Evolutionary conservation across 2,888 invertebrate species (phyloP).

Genomic region (Amphipyra berbera): DNA sequence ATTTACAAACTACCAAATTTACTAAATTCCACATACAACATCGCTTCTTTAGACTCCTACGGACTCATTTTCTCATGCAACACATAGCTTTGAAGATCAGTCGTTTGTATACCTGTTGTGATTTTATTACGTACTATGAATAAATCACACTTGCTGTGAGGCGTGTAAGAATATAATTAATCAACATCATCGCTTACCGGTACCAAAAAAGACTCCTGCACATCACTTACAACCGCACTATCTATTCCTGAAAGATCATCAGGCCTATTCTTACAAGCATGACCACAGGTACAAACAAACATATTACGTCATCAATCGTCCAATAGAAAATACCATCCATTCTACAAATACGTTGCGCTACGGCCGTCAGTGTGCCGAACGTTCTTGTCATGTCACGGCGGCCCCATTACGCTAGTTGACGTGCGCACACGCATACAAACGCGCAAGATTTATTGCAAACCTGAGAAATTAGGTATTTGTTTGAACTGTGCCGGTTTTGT

Average conservation of each 20-base stretch:
- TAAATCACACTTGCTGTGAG: no score
- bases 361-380: constrained; percentile 23
- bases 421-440: constrained; percentile 48
- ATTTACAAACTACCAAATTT: no score
- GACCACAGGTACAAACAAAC: neutral
- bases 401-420: constrained; percentile 52
- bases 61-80: no score
- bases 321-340: constrained; percentile 27
- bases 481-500: constrained; percentile 36
- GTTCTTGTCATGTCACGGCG: constrained; percentile 39
- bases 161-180: no score
- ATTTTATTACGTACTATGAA: no score
- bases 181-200: no score
- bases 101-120: no score
- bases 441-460: constrained; percentile 49
- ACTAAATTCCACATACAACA: no score
- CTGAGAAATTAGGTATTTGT: constrained; percentile 44
- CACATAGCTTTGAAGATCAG: no score
- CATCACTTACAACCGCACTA: neutral
- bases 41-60: no score
- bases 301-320: constrained; percentile 5
- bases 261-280: neutral
- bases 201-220: no score
- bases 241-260: neutral
- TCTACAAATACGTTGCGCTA: constrained; percentile 36